Base-by-base conservation (phyloP, 2,113 vertebrate species). In the Pseudolaguvia tuberculata region DNA sequence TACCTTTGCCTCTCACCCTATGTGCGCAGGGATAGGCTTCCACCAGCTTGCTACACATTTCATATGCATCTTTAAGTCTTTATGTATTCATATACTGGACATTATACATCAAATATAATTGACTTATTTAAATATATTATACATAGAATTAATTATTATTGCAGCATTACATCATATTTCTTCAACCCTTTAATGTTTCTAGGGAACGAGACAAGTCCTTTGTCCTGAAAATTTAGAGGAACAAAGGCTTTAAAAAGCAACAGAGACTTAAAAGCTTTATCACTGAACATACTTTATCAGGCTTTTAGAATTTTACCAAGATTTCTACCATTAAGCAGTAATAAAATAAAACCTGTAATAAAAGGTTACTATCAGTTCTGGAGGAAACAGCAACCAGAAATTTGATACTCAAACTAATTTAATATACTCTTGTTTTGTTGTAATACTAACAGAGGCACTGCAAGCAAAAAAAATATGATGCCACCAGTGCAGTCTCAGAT, bases 241-340 rank as follows among this genome's bases (percentile, higher is more conserved):
- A 5, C 20, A 21, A 4, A 23, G 5, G 42, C 21, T 65, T 45
- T 23, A 21, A 29, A 63, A 13, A 45, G 35, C 35, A 21, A 23
- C 39, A 63, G 61, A 45, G 42, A 65, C 39, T 65, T 45, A 45
- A 25, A 17, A 5, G 62, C 21, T 65, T 65, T 47, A 65, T 65
- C 21, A 15, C 13, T 17, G 62, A 25, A 47, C 42, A 25, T 42
- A 42, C 18, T 63, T 63, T 42, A 63, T 63, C 35, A 63, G 59
- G 21, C 42, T 9, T 65, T 45, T 42, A 17, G 12, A 65, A 42
- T 2, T 47, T 13, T 47, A 17, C 7, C n/a, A 21, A 65, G 39
- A 2, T 23, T 20, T 63, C 12, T 45, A 23, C 59, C 59, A 63
- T 63, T 21, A 42, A 21, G 12, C 2, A 45, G 4, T 63, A 42